Evolutionary conservation across 1,140 invertebrate species (phyloP).

Genomic region (Caerostris extrusa): DNA sequence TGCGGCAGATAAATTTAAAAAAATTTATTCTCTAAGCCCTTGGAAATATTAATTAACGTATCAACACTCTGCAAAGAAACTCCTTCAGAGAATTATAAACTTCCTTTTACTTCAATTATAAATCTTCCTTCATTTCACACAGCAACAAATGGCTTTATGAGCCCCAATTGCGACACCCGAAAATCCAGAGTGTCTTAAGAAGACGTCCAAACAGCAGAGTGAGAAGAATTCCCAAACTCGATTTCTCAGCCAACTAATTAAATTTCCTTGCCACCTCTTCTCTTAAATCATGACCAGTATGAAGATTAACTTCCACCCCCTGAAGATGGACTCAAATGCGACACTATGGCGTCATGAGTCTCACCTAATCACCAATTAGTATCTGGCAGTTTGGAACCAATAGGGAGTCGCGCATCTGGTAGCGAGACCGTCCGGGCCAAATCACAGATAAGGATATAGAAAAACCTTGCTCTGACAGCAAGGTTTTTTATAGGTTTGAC

Average conservation of each 20-base stretch:
- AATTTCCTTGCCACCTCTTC: neutral
- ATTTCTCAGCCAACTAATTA: neutral
- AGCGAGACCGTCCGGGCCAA: too few species aligned
- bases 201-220: neutral
- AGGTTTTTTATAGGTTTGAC: too few species aligned
- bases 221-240: neutral
- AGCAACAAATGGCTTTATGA: neutral
- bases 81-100: too few species aligned
- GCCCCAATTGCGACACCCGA: neutral
- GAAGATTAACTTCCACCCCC: slow-evolving; percentile 10
- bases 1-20: too few species aligned
- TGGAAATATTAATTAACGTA: too few species aligned
- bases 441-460: too few species aligned
- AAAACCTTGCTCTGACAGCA: too few species aligned
- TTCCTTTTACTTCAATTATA: too few species aligned
- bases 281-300: neutral
- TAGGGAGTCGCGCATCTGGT: too few species aligned
- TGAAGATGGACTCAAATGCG: neutral
- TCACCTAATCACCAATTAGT: slow-evolving; percentile 18
- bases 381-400: neutral
- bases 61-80: too few species aligned
- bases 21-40: too few species aligned
- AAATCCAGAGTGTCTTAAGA: neutral
- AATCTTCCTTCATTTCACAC: too few species aligned
- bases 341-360: neutral